These are phyloP conservation scores for Himalopsyche japonica DNA, from an alignment of 2,888 invertebrate genomes.

Conservation along the genomic window DNA sequence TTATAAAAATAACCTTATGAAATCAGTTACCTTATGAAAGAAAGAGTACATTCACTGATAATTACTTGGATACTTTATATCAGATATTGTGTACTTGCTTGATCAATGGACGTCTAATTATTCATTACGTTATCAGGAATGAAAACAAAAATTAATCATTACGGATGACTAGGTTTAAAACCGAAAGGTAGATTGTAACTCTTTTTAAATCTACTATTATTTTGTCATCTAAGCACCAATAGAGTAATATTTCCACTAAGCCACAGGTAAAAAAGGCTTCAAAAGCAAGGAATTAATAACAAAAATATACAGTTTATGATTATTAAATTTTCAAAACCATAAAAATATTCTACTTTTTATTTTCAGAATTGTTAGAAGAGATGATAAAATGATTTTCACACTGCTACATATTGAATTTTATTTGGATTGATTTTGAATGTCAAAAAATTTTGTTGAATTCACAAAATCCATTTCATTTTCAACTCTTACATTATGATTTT, in stretches of 20 bases:
- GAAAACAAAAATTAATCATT: neutral
- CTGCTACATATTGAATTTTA: too few relatives aligned
- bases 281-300: neutral
- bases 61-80: too few relatives aligned
- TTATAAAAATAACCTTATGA: neutral
- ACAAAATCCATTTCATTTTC: too few relatives aligned
- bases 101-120: neutral
- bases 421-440: too few relatives aligned
- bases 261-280: neutral
- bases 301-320: neutral
- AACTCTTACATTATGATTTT: too few relatives aligned
- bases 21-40: too few relatives aligned
- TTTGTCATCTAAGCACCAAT: conserved; percentile 2
- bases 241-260: neutral
- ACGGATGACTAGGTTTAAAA: neutral
- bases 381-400: too few relatives aligned
- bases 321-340: neutral
- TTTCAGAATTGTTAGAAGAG: too few relatives aligned
- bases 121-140: neutral
- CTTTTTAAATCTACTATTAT: conserved; percentile 10
- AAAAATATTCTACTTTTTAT: too few relatives aligned
- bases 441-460: too few relatives aligned
- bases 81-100: neutral
- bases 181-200: neutral
- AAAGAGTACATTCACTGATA: too few relatives aligned